Evolutionary conservation across 64 coral and sea anemone genomes (phyloP), one percentile per base, ranked within the genome.

Genomic region (Acropora yongei): DNA sequence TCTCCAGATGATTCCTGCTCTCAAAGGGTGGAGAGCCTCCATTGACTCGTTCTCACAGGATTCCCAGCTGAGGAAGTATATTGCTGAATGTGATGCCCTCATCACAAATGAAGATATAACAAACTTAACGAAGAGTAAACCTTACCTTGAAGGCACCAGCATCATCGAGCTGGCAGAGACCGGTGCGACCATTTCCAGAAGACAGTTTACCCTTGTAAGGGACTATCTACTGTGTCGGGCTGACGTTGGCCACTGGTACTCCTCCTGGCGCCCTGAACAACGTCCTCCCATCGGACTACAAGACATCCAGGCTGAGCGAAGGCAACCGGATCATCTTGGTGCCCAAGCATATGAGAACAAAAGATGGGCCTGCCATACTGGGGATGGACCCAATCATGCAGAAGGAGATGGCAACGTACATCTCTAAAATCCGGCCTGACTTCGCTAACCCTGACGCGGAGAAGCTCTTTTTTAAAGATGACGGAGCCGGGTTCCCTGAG

Each of bases 181-280:
- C 30, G 0, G 30, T 30, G 30, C 30, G 30, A 30, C 30, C 30
- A 30, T 30, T 30, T 30, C 30, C 30, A 30, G 0, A 30, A 30
- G 30, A 30, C 30, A 30, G 30, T 30, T 30, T 30, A 30, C 30
- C 30, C 30, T 30, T 30, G 30, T 30, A 30, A 30, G 30, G 30
- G 85, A 87, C 43, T 6, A 75, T 5, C 68, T 87, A 0, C 19
- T 88, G 2, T 44, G 40, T 1, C 30, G 53, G 53, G 40, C 40
- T 87, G 0, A 30, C 85, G 0, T 5, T 78, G 2, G n/a, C 44
- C 1, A 55, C 46, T 4, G 85, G 16, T 17, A 72, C 66, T 1
- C 18, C 69, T 74, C 85, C 85, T 51, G 85, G 16, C 20, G 46
- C 85, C 8, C 20, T 87, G 5, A 69, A 87, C 9, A 87, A 87